phyloP scores from a whole-genome alignment of 2,888 invertebrate species.

The Megastigmus dorsalis region DNA sequence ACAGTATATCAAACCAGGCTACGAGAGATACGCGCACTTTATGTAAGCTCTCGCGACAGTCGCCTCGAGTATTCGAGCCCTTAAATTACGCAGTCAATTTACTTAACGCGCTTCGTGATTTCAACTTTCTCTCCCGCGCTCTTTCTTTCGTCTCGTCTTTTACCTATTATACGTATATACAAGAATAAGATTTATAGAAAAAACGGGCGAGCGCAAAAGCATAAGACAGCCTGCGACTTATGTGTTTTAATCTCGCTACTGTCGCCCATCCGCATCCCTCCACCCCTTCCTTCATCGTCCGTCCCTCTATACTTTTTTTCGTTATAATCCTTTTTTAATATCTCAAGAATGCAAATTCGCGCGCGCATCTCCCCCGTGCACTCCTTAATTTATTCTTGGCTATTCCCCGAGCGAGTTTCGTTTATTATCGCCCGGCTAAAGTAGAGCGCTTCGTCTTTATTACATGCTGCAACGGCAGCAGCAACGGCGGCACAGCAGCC shows the following conservation, averaged over 20 bases:
- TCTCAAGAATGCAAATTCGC: constrained; percentile 34
- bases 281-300: neutral
- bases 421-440: constrained; percentile 41
- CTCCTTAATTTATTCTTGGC: constrained; percentile 33
- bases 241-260: constrained; percentile 28
- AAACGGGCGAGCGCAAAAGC: neutral
- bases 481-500: no score
- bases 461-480: no score
- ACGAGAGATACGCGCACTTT: no score
- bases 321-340: constrained; percentile 40
- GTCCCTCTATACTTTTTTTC: neutral
- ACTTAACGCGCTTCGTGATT: no score
- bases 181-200: neutral
- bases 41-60: no score
- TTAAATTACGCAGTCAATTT: no score
- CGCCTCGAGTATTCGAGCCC: no score
- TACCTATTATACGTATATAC: no score
- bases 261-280: neutral
- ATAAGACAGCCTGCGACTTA: constrained; percentile 9
- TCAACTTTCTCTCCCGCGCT: no score
- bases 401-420: constrained; percentile 47
- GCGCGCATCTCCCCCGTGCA: neutral
- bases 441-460: constrained; percentile 46
- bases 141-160: no score
- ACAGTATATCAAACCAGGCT: no score